Percentiles rank a stretch among this genome's conserved stretches.
Evolutionary conservation across 2,113 vertebrate genomes (phyloP).

Genomic region (Promerops cafer): DNA sequence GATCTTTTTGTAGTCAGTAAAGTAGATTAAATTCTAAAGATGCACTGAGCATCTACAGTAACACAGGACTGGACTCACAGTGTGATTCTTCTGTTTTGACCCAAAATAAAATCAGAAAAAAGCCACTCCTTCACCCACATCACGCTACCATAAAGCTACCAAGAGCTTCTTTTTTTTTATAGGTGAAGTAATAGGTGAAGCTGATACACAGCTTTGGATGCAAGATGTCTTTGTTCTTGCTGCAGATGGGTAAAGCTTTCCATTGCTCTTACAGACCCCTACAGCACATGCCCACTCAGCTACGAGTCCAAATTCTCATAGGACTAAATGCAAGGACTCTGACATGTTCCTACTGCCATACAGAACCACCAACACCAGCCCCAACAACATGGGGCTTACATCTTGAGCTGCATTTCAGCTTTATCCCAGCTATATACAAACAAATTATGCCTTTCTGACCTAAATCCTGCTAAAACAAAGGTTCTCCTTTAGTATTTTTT

Average conservation of each 20-base stretch:
- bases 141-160: not conserved
- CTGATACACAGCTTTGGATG: not conserved
- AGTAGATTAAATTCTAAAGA: not conserved
- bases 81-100: not conserved
- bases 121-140: fast-evolving
- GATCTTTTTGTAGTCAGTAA: not conserved
- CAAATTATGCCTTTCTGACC: not conserved
- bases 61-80: not conserved
- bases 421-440: not conserved
- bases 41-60: not conserved
- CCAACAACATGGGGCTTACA: not conserved
- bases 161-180: not conserved
- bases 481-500: not conserved
- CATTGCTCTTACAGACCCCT: not conserved
- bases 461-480: not conserved
- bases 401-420: not conserved
- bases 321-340: not conserved
- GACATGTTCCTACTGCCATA: not conserved
- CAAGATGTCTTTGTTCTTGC: not conserved
- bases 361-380: not conserved
- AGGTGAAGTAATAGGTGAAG: not conserved
- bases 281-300: no score
- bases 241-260: not conserved
- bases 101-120: not conserved
- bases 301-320: fast-evolving